Percentiles rank a stretch among this genome's conserved stretches.
These are phyloP conservation scores for Paralinhomoeus sp. DNA, from an alignment of 2,888 invertebrate genomes.

Conservation along the genomic window DNA sequence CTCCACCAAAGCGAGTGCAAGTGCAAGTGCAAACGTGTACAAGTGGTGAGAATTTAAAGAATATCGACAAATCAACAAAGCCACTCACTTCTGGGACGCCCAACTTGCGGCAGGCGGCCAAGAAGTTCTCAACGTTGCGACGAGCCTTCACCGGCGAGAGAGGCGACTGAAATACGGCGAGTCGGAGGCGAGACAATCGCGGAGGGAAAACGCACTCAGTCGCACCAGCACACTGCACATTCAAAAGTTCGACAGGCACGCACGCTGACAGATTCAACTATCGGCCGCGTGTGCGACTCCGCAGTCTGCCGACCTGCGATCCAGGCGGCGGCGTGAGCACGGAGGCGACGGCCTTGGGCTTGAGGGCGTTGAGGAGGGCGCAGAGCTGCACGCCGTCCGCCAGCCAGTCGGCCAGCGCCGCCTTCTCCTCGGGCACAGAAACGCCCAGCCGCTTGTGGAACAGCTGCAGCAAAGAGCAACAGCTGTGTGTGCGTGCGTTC, in stretches of 20 bases:
- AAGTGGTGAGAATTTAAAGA: too few species aligned
- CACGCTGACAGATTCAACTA: too few species aligned
- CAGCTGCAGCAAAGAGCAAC: conserved; percentile 43
- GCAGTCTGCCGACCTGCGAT: too few species aligned
- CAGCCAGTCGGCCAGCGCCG: conserved; percentile 40
- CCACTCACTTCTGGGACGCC: conserved; percentile 72
- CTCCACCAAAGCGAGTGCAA: too few species aligned
- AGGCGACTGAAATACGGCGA: conserved; percentile 55
- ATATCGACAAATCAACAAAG: not conserved
- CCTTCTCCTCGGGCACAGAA: conserved; percentile 59
- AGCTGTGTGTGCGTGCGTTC: too few species aligned
- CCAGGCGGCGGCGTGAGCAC: conserved; percentile 81
- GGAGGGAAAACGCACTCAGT: too few species aligned
- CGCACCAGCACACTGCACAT: too few species aligned
- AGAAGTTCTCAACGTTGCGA: conserved; percentile 77
- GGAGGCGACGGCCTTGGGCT: conserved; percentile 66
- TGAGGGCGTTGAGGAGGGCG: conserved; percentile 74
- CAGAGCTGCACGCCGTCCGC: conserved; percentile 79
- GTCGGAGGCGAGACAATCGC: too few species aligned
- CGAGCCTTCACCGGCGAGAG: conserved; percentile 79
- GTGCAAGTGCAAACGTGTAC: too few species aligned
- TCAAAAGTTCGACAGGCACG: too few species aligned
- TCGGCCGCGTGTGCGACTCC: too few species aligned
- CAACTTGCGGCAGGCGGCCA: conserved; percentile 74
- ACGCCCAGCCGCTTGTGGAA: conserved; percentile 71